A percentile compares a stretch with the other conserved stretches of the same genome.
Evolutionary conservation across 2,113 vertebrate genomes (phyloP).

Genomic region (Piprites chloris): DNA sequence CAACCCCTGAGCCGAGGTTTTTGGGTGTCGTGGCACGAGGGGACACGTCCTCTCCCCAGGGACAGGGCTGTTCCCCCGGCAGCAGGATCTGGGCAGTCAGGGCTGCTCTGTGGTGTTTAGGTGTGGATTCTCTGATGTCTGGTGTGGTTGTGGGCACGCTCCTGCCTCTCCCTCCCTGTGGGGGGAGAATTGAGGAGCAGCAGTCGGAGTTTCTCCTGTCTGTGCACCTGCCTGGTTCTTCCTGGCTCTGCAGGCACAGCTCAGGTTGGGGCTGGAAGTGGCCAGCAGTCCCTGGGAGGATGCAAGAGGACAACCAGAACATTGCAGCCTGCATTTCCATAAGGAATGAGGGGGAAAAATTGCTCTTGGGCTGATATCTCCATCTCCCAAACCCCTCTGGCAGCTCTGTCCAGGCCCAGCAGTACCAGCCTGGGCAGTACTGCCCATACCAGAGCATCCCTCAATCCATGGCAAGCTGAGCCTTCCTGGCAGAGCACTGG

Average conservation of each 20-base stretch:
- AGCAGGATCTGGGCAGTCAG: neutral
- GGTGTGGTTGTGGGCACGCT: neutral
- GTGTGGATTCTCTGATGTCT: slow-evolving; percentile 12
- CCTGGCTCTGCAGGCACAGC: neutral
- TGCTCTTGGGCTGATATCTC: neutral
- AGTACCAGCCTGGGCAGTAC: neutral
- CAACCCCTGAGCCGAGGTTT: rapidly evolving
- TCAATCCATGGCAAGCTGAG: rapidly evolving
- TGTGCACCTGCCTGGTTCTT: neutral
- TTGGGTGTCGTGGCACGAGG: neutral
- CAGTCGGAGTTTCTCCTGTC: neutral
- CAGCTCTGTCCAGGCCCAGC: neutral
- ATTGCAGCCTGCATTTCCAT: rapidly evolving
- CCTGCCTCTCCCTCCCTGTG: neutral
- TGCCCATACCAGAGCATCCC: neutral
- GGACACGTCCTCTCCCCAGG: neutral
- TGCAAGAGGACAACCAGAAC: neutral
- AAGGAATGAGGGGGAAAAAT: neutral
- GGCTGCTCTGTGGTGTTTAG: neutral
- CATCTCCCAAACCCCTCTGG: neutral
- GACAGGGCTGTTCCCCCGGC: neutral
- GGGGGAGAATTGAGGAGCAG: neutral
- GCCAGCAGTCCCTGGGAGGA: neutral
- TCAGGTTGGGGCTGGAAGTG: neutral
- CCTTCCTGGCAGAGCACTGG: rapidly evolving